Conservation (phyloP, 2,888 invertebrate genomes). For the Serripes groenlandicus region DNA sequence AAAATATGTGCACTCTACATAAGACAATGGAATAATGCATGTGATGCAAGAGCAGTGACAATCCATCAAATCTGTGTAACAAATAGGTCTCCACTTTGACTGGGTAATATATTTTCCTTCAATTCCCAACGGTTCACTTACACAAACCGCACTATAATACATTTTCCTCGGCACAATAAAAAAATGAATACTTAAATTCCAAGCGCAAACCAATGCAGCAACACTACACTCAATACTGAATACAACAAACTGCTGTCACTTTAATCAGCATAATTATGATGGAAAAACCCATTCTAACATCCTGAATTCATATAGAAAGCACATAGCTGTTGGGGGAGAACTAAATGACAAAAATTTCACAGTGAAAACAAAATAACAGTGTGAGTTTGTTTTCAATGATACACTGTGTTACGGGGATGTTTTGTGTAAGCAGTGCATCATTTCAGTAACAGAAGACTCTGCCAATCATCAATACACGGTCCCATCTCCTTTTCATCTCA, state of each 20-base stretch:
- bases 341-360: not conserved
- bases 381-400: not conserved
- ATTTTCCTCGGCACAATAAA: conserved; percentile 3
- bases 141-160: conserved; percentile 15
- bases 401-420: not conserved
- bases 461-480: conserved; percentile 32
- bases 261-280: conserved; percentile 1
- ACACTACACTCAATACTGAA: conserved; percentile 7
- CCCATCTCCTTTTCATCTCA: conserved; percentile 18
- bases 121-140: conserved; percentile 11
- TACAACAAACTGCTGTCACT: not conserved
- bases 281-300: too few species aligned
- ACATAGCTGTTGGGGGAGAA: too few species aligned
- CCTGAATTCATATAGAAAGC: too few species aligned
- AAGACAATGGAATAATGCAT: too few species aligned
- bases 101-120: not conserved
- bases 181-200: not conserved
- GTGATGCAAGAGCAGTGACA: too few species aligned
- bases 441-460: conserved; percentile 22
- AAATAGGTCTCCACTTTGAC: conserved; percentile 18
- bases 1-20: too few species aligned
- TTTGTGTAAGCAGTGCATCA: conserved; percentile 17
- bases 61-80: conserved; percentile 16
- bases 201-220: too few species aligned
- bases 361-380: not conserved